Evolutionary conservation across 2,888 invertebrate genomes (phyloP), one percentile per base, ranked within the genome.

Genomic region (Lasioglossum leucozonium): DNA sequence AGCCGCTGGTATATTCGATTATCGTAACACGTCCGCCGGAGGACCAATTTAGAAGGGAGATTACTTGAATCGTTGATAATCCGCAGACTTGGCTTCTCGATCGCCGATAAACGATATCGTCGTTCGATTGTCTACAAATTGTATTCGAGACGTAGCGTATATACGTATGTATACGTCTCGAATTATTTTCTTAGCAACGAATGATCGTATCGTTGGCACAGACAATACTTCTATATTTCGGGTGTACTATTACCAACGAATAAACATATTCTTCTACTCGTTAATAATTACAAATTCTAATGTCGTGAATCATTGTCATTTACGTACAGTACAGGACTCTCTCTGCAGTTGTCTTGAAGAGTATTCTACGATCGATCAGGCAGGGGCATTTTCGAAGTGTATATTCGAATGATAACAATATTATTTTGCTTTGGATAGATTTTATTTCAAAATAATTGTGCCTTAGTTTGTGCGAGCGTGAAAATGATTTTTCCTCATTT

Each of bases 151-250:
- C 16, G 16, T n/a, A 18, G 47, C 16, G 16, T 4, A 44, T 51
- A 10, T 3, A 11, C 11, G 3, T 42, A 34, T 34, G 34, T 51
- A 3, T n/a, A 51, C 51, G 22, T 51, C 10, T 16, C 30, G 30
- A 26, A 75, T 30, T 18, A 42, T n/a, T 73, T 37, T n/a, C n/a
- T n/a, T 34, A n/a, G 11, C 13, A 74, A 74, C 26, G 58, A 58
- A n/a, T 26, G 40, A 40, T 74, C n/a, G 55, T 10, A n/a, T 74
- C 55, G 55, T 40, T 40, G 37, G 58, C 6, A 42, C 26, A 16
- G 58, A 62, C 74, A 58, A 74, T 55, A 55, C 55, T 40, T 74
- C 10, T 58, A 58, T 42, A 4, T 74, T 26, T 58, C 58, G 74
- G 42, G 55, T 58, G 65, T 30, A 65, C 18, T 11, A 22, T 67